These are phyloP conservation scores for Corapipo altera DNA, from an alignment of 2,113 vertebrate species.

Conservation along the genomic window DNA sequence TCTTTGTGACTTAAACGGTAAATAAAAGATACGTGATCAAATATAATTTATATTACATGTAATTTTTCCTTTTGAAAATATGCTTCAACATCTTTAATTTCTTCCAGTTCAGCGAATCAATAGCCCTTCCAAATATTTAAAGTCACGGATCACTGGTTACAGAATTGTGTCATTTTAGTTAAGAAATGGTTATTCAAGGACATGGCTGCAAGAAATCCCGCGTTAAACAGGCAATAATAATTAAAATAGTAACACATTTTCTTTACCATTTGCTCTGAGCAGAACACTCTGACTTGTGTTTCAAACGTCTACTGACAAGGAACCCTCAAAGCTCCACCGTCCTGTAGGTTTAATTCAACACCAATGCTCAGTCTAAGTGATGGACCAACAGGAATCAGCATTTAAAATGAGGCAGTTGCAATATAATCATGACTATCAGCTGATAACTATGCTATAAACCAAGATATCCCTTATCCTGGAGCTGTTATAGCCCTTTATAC, in stretches of 20 bases:
- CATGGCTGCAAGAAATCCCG: constrained; percentile 21
- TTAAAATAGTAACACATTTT: not conserved
- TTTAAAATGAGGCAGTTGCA: not conserved
- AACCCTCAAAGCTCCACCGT: not conserved
- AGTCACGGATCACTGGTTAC: constrained; percentile 55
- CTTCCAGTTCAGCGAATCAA: constrained; percentile 46
- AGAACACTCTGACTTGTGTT: not conserved
- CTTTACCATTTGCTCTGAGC: not conserved
- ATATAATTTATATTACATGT: not conserved
- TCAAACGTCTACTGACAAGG: not conserved
- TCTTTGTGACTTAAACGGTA: not conserved
- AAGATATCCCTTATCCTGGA: not conserved
- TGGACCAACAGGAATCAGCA: not conserved
- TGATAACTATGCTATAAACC: not conserved
- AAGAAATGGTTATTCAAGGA: constrained; percentile 43
- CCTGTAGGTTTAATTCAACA: not conserved
- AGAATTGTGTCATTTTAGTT: constrained; percentile 49
- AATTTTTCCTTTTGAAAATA: constrained; percentile 46
- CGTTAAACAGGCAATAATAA: not conserved
- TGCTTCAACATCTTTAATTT: constrained; percentile 26
- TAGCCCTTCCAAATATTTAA: constrained; percentile 64
- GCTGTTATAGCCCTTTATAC: not conserved
- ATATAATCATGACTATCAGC: not conserved
- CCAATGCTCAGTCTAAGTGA: not conserved
- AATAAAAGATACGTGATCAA: not conserved